These are phyloP conservation scores for Acleris laterana DNA, from an alignment of 2,888 invertebrate genomes.

Conservation along the genomic window DNA sequence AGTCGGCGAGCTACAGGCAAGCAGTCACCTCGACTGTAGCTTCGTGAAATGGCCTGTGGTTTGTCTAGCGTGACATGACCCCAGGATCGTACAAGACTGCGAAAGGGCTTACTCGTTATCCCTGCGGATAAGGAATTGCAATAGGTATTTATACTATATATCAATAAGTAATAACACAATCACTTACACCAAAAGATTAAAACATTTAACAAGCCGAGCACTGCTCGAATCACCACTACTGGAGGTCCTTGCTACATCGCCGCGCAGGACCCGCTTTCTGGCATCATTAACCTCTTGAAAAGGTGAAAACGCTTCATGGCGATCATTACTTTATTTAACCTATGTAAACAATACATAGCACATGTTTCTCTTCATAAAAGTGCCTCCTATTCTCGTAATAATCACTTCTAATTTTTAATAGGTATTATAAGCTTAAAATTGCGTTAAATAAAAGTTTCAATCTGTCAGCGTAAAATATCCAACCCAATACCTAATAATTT, in stretches of 20 bases:
- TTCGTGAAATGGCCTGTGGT: slow-evolving; percentile 1
- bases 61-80: no score
- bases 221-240: slow-evolving; percentile 7
- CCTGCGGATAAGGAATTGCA: slow-evolving; percentile 7
- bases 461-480: slow-evolving; percentile 21
- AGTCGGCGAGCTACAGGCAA: no score
- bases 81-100: background rate
- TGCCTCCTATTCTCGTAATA: slow-evolving; percentile 21
- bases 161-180: slow-evolving; percentile 33
- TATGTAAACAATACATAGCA: slow-evolving; percentile 17
- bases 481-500: slow-evolving; percentile 29
- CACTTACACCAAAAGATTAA: slow-evolving; percentile 36
- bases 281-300: background rate
- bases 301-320: slow-evolving; percentile 12
- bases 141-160: slow-evolving; percentile 30
- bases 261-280: slow-evolving; percentile 9
- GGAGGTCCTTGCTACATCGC: slow-evolving; percentile 14
- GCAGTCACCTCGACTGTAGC: background rate
- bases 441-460: slow-evolving; percentile 17
- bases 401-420: slow-evolving; percentile 27
- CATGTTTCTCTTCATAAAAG: slow-evolving; percentile 24
- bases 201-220: slow-evolving; percentile 30
- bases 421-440: slow-evolving; percentile 14
- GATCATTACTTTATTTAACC: slow-evolving; percentile 18
- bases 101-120: slow-evolving; percentile 2